Evolutionary conservation across 2,888 invertebrate genomes (phyloP).

Genomic region (Luffia ferchaultella): DNA sequence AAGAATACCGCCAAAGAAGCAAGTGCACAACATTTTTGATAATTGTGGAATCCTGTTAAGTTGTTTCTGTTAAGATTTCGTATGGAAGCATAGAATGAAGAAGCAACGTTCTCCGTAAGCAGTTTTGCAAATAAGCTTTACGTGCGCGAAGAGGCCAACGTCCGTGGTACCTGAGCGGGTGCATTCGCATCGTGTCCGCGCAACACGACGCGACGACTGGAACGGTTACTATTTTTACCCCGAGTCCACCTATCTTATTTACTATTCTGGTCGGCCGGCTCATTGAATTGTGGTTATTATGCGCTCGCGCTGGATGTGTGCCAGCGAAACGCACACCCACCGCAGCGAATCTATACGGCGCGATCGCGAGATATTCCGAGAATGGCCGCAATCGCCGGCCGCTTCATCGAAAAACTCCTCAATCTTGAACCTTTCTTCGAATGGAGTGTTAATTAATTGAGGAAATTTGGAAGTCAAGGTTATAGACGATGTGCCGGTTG

Average conservation of each 20-base stretch:
- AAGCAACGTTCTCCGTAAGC: too few relatives aligned
- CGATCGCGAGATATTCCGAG: slow-evolving; percentile 55
- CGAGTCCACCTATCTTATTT: slow-evolving; percentile 62
- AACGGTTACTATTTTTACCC: slow-evolving; percentile 59
- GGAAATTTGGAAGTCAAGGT: not conserved
- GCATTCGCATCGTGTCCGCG: slow-evolving; percentile 40
- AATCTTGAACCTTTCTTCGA: slow-evolving; percentile 22
- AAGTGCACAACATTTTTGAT: too few relatives aligned
- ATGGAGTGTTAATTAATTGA: not conserved
- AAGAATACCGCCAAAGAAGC: too few relatives aligned
- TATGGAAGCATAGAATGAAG: too few relatives aligned
- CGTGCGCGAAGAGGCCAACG: slow-evolving; percentile 36
- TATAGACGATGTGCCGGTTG: too few relatives aligned
- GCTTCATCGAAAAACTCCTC: slow-evolving; percentile 34
- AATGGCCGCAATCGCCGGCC: slow-evolving; percentile 40
- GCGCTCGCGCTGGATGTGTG: slow-evolving; percentile 58
- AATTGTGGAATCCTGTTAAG: too few relatives aligned
- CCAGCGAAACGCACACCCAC: slow-evolving; percentile 44
- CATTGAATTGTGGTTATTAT: slow-evolving; percentile 68
- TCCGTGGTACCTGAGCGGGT: slow-evolving; percentile 58
- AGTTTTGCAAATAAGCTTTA: too few relatives aligned
- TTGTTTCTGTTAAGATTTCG: too few relatives aligned
- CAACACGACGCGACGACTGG: slow-evolving; percentile 34
- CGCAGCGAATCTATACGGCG: too few relatives aligned
- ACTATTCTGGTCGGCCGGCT: slow-evolving; percentile 65